phyloP scores from a whole-genome alignment of 2,113 vertebrate species.

The Neolamprologus sp. region DNA sequence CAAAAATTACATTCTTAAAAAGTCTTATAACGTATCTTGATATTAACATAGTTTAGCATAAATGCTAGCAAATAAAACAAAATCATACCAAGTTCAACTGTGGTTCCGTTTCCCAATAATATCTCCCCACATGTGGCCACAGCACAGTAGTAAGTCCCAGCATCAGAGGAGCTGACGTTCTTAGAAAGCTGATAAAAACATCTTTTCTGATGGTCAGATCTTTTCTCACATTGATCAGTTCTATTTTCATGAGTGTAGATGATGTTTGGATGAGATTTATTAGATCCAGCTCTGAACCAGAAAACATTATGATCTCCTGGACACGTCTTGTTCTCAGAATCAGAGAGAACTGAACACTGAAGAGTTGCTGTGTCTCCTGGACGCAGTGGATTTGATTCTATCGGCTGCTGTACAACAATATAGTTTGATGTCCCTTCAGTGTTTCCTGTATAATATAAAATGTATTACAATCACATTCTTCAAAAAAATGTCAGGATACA shows the following conservation, averaged over 20 bases:
- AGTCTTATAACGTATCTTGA: background rate
- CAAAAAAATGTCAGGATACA: background rate
- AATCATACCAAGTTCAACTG: background rate
- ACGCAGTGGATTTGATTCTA: background rate
- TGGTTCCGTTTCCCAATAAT: rapidly evolving
- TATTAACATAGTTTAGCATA: rapidly evolving
- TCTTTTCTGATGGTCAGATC: rapidly evolving
- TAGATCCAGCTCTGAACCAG: constrained; percentile 15
- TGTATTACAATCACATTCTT: rapidly evolving
- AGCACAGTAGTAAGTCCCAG: background rate
- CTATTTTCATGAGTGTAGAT: background rate
- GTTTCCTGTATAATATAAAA: background rate
- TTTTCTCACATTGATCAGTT: background rate
- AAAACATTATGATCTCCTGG: background rate
- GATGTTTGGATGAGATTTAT: background rate
- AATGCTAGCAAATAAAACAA: background rate
- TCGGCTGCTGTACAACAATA: background rate
- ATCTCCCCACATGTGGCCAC: background rate
- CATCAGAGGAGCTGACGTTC: background rate
- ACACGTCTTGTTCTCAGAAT: background rate
- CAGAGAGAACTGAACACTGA: background rate
- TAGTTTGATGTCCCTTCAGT: background rate
- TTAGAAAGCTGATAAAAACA: background rate
- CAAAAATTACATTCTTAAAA: background rate
- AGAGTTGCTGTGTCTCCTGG: background rate